Evolutionary conservation across 2,888 invertebrate genomes (phyloP).

Genomic region (Hedychridium roseum): DNA sequence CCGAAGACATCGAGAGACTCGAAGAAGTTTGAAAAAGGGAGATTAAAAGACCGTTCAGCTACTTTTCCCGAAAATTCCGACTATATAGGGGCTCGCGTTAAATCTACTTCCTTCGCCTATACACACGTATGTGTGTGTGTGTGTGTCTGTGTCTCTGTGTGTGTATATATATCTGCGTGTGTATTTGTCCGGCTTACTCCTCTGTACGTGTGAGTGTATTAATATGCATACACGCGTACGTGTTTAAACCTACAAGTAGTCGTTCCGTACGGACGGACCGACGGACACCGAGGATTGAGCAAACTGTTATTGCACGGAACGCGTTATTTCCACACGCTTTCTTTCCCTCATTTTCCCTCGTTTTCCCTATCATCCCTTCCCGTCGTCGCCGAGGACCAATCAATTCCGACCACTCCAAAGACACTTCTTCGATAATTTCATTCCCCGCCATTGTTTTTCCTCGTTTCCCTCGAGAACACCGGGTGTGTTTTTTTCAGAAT

Average conservation of each 20-base stretch:
- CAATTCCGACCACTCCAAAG: too few relatives aligned
- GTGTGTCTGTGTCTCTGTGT: slow-evolving; percentile 7
- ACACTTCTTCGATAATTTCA: too few relatives aligned
- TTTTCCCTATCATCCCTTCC: background rate
- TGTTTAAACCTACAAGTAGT: slow-evolving; percentile 47
- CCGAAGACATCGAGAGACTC: slow-evolving; percentile 49
- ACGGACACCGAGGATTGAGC: slow-evolving; percentile 62
- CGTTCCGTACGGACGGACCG: slow-evolving; percentile 59
- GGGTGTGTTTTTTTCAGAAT: too few relatives aligned
- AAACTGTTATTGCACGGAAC: slow-evolving; percentile 61
- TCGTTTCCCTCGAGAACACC: too few relatives aligned
- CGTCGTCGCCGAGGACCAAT: too few relatives aligned
- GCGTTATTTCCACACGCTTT: slow-evolving; percentile 50
- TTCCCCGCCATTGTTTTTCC: too few relatives aligned
- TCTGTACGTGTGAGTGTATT: too few relatives aligned
- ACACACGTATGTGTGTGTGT: background rate
- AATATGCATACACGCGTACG: slow-evolving; percentile 6
- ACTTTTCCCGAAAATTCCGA: slow-evolving; percentile 34
- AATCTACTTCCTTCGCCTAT: slow-evolving; percentile 17
- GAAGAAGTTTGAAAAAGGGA: slow-evolving; percentile 45
- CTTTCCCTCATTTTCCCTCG: slow-evolving; percentile 6
- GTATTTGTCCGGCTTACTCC: too few relatives aligned
- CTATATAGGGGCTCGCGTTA: slow-evolving; percentile 36
- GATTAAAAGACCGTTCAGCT: slow-evolving; percentile 35
- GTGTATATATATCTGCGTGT: too few relatives aligned